Evolutionary conservation across 2,113 vertebrate genomes (phyloP).

Genomic region (Urocolius indicus): DNA sequence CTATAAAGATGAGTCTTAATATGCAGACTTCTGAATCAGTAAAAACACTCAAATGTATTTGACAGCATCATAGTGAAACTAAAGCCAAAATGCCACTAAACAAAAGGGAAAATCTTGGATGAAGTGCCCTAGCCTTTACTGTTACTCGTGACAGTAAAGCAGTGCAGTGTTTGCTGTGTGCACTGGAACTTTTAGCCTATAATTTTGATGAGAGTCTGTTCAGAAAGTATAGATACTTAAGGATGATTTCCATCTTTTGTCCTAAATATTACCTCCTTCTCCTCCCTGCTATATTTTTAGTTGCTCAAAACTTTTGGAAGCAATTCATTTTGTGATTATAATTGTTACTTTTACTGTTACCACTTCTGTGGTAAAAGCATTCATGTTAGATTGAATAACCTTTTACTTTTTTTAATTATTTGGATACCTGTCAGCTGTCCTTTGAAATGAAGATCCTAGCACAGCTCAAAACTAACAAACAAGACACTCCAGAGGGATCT

Average conservation of each 20-base stretch:
- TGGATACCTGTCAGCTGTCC: not conserved
- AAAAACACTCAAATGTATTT: slow-evolving; percentile 30
- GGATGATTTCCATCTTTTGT: not conserved
- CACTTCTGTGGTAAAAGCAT: not conserved
- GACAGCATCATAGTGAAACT: slow-evolving; percentile 20
- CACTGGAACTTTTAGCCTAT: not conserved
- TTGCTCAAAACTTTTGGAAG: not conserved
- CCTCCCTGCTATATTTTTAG: not conserved
- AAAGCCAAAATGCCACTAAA: slow-evolving; percentile 34
- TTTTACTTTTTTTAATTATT: not conserved
- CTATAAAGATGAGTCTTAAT: slow-evolving; percentile 52
- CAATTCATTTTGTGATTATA: slow-evolving; percentile 12
- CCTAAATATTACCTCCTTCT: not conserved
- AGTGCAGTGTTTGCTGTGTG: not conserved
- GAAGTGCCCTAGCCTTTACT: not conserved
- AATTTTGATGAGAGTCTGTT: not conserved
- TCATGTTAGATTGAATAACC: not conserved
- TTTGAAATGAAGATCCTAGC: not conserved
- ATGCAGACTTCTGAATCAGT: slow-evolving; percentile 26
- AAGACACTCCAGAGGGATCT: not conserved
- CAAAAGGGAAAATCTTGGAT: slow-evolving; percentile 24
- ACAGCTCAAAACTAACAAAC: not conserved
- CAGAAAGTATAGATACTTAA: not conserved
- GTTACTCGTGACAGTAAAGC: not conserved
- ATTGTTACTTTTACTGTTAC: not conserved